These are phyloP conservation scores for Flexamia atlantica DNA, from an alignment of 2,888 invertebrate genomes.

Conservation along the genomic window DNA sequence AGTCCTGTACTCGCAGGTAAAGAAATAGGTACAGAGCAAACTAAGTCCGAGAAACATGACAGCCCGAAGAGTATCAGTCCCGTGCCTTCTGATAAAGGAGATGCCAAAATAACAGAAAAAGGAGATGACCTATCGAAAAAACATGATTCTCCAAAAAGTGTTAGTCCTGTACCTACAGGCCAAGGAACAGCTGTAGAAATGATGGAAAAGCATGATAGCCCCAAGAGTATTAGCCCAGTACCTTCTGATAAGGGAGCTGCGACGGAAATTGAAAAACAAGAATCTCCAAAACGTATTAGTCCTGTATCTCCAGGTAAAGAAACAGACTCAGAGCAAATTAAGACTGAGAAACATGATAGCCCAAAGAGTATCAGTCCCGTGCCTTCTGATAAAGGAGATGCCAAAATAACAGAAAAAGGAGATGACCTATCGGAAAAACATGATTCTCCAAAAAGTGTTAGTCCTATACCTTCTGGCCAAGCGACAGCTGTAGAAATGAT, in stretches of 20 bases:
- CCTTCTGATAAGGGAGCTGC: too few species aligned
- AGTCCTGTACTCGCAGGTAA: conserved; percentile 68
- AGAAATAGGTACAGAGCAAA: conserved; percentile 70
- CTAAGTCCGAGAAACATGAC: conserved; percentile 30
- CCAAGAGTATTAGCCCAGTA: conserved; percentile 33
- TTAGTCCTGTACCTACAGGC: too few species aligned
- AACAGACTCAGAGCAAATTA: conserved; percentile 69
- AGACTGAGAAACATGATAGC: conserved; percentile 58
- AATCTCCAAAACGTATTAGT: too few species aligned
- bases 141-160: too few species aligned
- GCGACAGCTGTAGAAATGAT: not conserved
- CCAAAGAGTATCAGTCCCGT: conserved; percentile 33
- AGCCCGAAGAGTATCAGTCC: not conserved
- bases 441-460: not conserved
- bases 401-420: too few species aligned
- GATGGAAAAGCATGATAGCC: conserved; percentile 25
- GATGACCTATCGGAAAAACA: too few species aligned
- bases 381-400: not conserved
- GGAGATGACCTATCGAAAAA: too few species aligned
- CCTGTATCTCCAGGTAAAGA: too few species aligned
- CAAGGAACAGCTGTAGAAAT: too few species aligned
- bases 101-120: too few species aligned
- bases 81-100: not conserved
- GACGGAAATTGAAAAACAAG: too few species aligned
- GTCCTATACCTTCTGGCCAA: not conserved